A percentile compares a stretch with the other conserved stretches of the same genome.
Conservation (phyloP, 2,797 vertebrate genomes). For the Helicolenus hilgendorfi region DNA sequence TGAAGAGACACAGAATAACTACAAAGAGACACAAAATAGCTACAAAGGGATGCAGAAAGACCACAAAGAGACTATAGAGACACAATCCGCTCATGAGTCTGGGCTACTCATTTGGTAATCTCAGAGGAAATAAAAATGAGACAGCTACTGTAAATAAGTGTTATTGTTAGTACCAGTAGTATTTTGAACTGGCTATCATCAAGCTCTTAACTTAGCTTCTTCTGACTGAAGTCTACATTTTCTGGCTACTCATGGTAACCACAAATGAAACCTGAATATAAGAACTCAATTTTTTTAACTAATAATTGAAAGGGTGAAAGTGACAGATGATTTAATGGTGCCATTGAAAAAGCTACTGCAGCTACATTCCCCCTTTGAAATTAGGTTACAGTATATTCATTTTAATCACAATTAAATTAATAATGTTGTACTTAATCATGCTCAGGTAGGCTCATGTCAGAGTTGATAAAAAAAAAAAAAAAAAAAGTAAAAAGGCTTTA, state of each 20-base stretch:
- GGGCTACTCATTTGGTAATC: neutral
- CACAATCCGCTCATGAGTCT: no score
- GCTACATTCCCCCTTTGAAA: neutral
- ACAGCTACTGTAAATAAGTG: neutral
- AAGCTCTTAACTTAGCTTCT: neutral
- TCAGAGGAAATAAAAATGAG: neutral
- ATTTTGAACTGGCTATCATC: neutral
- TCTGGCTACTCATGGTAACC: neutral
- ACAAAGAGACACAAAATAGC: rapidly evolving
- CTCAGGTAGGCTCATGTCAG: slow-evolving; percentile 28
- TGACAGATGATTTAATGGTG: slow-evolving; percentile 8
- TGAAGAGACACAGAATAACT: no score
- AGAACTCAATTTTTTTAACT: neutral
- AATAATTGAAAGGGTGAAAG: neutral
- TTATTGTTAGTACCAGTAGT: neutral
- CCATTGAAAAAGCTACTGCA: neutral
- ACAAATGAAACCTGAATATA: neutral
- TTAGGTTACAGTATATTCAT: neutral
- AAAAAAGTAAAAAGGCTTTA: slow-evolving; percentile 28
- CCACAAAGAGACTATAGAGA: no score
- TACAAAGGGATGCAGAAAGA: no score
- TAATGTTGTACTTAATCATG: neutral
- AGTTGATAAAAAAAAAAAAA: neutral
- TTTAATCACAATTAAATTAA: slow-evolving; percentile 30
- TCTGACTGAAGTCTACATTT: neutral